phyloP scores from a whole-genome alignment of 2,797 vertebrate genomes.

The Benthosema pterotum region DNA sequence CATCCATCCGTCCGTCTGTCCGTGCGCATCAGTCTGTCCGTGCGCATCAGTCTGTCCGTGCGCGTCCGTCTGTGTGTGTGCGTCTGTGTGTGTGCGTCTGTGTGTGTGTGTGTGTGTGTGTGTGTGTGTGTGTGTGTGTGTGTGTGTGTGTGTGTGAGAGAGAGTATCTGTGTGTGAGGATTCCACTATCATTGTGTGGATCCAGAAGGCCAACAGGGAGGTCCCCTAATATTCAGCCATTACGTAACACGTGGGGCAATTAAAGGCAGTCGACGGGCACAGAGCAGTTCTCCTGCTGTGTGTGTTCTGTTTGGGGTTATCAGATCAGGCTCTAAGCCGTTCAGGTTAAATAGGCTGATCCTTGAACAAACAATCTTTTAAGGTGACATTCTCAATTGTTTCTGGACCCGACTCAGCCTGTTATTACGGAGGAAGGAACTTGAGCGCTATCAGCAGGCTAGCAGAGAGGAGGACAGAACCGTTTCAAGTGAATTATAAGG shows the following conservation, averaged over 20 bases:
- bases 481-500: constrained; percentile 35
- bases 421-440: constrained; percentile 75
- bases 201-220: constrained; percentile 46
- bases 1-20: too few relatives aligned
- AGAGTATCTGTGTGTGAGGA: too few relatives aligned
- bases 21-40: too few relatives aligned
- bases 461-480: constrained; percentile 40
- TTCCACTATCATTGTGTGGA: constrained; percentile 35
- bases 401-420: constrained; percentile 47
- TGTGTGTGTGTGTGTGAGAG: too few relatives aligned
- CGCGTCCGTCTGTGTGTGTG: too few relatives aligned
- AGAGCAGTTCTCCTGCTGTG: neutral
- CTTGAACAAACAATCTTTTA: constrained; percentile 42
- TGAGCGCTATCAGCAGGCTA: constrained; percentile 60
- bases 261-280: constrained; percentile 34
- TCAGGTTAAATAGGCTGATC: constrained; percentile 44
- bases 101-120: too few relatives aligned
- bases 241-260: constrained; percentile 47
- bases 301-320: constrained; percentile 45
- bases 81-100: too few relatives aligned
- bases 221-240: neutral
- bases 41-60: too few relatives aligned
- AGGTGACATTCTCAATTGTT: constrained; percentile 62
- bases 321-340: constrained; percentile 46
- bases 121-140: too few relatives aligned